Base-by-base conservation (phyloP, 2,113 vertebrate genomes). In the Melanotaenia duboulayi region DNA sequence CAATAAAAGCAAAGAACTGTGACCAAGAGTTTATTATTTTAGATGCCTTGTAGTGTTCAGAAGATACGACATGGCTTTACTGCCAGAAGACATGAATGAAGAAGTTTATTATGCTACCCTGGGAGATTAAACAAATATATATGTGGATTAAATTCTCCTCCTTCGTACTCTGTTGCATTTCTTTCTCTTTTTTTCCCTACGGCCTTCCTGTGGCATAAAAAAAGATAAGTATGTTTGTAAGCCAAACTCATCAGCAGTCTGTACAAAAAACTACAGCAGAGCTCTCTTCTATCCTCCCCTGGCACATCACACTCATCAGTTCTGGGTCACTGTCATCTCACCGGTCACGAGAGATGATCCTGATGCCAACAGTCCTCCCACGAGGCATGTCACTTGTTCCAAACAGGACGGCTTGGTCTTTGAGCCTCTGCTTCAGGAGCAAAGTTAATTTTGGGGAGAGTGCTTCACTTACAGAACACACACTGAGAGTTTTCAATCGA, bases 321-420 rank as follows among this genome's bases (percentile, higher is more conserved):
- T 87, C 65, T 86, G 66, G 77, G 78, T 86, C 77, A 60, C 69
- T 44, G 78, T 80, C 71, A 16, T 71, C 70, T 72, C 56, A 10
- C 57, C 68, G 79, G 62, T 76, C 62, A 20, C 39, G 22, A 51
- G 39, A 44, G 57, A 20, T 57, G 48, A 76, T 80, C 28, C 65
- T 17, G 46, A 83, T 80, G 77, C 76, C 83, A 77, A 72, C 61
- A 32, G 67, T 59, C 72, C 20, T 71, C 66, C 58, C 22, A 66
- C 44, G 35, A 63, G 76, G 24, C 79, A 35, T 32, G 56, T 48
- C 19, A 8, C 61, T 83, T 58, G 25, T 48, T 57, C 76, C 64
- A 74, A 52, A 69, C 69, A 1, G 42, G 55, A 35, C 19, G 7
- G 44, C 61, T 55, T 56, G 74, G 24, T 69, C 50, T 46, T 39